Percentiles rank a stretch among this genome's conserved stretches.
These are phyloP conservation scores for Nesospiza acunhae DNA, from an alignment of 2,113 vertebrate genomes.

Conservation along the genomic window DNA sequence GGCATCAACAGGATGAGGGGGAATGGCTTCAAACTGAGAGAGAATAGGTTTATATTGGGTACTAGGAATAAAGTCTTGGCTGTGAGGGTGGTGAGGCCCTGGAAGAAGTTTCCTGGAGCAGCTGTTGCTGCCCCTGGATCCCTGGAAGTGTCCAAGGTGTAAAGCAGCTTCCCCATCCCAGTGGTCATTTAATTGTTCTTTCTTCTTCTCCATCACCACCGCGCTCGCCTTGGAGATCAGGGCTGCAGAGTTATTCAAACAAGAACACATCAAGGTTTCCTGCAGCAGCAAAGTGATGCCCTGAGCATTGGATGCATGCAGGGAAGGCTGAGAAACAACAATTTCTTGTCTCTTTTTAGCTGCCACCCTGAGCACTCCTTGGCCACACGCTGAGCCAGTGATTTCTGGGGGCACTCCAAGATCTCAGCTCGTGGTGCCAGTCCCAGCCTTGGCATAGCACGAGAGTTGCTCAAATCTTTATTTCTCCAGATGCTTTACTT, in stretches of 20 bases:
- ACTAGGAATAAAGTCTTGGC: no score
- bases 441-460: neutral
- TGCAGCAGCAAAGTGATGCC: neutral
- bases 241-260: accelerated
- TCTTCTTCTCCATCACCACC: neutral
- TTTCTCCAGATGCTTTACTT: neutral
- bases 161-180: neutral
- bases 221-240: neutral
- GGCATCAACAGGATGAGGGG: no score
- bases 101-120: no score
- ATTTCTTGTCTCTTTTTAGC: neutral
- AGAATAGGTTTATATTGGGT: no score
- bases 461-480: accelerated
- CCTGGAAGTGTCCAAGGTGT: no score
- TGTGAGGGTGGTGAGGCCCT: no score
- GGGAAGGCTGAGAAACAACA: neutral
- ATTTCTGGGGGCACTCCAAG: neutral
- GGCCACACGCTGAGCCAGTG: accelerated
- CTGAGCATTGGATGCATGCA: accelerated
- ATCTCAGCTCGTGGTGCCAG: neutral
- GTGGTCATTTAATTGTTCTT: neutral
- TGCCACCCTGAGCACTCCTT: neutral
- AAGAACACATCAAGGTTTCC: neutral
- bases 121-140: no score
- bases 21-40: no score